Percentiles rank a stretch among this genome's conserved stretches.
Evolutionary conservation across 2,888 invertebrate species (phyloP).

Genomic region (Epinotia bilunana): DNA sequence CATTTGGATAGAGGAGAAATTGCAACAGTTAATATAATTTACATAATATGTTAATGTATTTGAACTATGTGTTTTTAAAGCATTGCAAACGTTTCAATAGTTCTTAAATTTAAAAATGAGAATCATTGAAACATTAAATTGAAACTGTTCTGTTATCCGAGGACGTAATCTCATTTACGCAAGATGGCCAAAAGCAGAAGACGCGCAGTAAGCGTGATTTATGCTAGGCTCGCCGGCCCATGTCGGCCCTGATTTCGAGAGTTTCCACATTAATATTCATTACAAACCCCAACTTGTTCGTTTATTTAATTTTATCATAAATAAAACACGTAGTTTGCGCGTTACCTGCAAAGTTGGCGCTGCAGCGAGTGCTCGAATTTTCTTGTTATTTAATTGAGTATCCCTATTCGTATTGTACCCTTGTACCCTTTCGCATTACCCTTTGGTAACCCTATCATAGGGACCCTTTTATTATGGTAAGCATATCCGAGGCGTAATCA

Average conservation of each 20-base stretch:
- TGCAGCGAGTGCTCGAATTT: background rate
- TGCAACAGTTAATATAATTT: too few species aligned
- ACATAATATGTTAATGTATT: too few species aligned
- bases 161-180: slow-evolving; percentile 28
- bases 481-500: too few species aligned
- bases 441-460: too few species aligned
- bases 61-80: too few species aligned
- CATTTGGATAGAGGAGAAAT: too few species aligned
- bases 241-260: slow-evolving; percentile 73
- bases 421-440: too few species aligned
- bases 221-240: slow-evolving; percentile 66
- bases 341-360: slow-evolving; percentile 21
- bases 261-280: slow-evolving; percentile 79
- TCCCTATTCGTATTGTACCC: too few species aligned
- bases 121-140: slow-evolving; percentile 11
- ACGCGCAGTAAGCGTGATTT: slow-evolving; percentile 73
- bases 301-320: slow-evolving; percentile 74
- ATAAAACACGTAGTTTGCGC: slow-evolving; percentile 46
- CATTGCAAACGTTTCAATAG: too few species aligned
- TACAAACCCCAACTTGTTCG: slow-evolving; percentile 69
- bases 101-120: background rate
- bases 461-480: too few species aligned
- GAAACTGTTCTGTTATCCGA: slow-evolving; percentile 14
- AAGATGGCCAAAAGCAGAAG: slow-evolving; percentile 59
- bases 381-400: background rate